Evolutionary conservation across 2,113 vertebrate genomes (phyloP).

Genomic region (Apteryx owenii): DNA sequence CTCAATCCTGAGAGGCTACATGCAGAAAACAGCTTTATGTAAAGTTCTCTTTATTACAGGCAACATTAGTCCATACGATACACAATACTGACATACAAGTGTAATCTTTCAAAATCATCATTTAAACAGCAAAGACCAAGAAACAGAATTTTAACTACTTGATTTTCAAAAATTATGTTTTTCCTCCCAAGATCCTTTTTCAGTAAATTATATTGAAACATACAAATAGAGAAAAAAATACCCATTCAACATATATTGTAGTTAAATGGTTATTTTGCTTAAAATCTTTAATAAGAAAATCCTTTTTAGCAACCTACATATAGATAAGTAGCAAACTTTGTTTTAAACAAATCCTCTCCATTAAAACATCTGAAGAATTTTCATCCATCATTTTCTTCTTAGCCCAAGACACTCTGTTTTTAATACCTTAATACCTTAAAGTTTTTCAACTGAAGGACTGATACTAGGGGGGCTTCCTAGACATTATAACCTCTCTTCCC

Average conservation of each 20-base stretch:
- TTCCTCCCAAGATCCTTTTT: conserved; percentile 76
- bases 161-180: conserved; percentile 78
- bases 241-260: conserved; percentile 82
- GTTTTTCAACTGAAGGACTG: conserved; percentile 72
- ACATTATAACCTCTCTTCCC: conserved; percentile 48
- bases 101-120: conserved; percentile 81
- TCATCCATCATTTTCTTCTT: conserved; percentile 70
- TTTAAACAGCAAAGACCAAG: conserved; percentile 81
- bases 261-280: conserved; percentile 86
- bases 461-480: conserved; percentile 58
- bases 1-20: conserved; percentile 47
- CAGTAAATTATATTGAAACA: conserved; percentile 80
- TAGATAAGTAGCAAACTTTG: conserved; percentile 84
- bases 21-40: conserved; percentile 70
- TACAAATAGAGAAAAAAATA: conserved; percentile 85
- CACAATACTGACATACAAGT: conserved; percentile 83
- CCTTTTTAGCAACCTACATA: conserved; percentile 85
- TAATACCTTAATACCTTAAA: conserved; percentile 51
- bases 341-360: conserved; percentile 79
- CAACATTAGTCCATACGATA: conserved; percentile 83
- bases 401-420: conserved; percentile 46
- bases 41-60: conserved; percentile 84
- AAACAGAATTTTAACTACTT: conserved; percentile 81
- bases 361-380: conserved; percentile 79
- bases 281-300: conserved; percentile 85